Percentiles rank a stretch among this genome's conserved stretches.
phyloP scores from a whole-genome alignment of 2,888 invertebrate species.

The Tetranychus truncatus region DNA sequence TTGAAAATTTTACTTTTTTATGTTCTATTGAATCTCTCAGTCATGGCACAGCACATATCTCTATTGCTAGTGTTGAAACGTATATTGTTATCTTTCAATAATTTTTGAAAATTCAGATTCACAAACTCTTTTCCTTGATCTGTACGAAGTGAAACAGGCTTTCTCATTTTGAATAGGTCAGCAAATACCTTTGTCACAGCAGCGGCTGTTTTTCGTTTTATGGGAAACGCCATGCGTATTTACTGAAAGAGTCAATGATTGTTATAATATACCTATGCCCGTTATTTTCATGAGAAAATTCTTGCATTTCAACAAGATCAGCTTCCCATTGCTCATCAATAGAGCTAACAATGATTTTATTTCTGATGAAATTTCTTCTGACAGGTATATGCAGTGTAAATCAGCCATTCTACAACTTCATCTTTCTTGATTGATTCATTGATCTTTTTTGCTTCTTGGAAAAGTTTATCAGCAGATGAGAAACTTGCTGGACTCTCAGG shows the following conservation, averaged over 20 bases:
- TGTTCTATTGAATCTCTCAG: slow-evolving; percentile 31
- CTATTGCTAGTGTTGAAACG: slow-evolving; percentile 28
- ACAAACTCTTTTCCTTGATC: slow-evolving; percentile 27
- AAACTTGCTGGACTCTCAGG: background rate
- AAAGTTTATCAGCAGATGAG: background rate
- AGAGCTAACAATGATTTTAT: slow-evolving; percentile 24
- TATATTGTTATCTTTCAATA: slow-evolving; percentile 23
- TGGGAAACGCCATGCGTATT: slow-evolving; percentile 26
- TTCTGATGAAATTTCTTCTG: slow-evolving; percentile 18
- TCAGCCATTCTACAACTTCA: slow-evolving; percentile 19
- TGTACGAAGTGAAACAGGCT: slow-evolving; percentile 24
- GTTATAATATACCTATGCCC: slow-evolving; percentile 26
- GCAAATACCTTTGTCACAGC: slow-evolving; percentile 23
- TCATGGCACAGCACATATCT: slow-evolving; percentile 29
- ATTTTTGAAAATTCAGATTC: slow-evolving; percentile 22
- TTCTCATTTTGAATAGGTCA: slow-evolving; percentile 15
- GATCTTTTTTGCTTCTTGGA: background rate
- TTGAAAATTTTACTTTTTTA: slow-evolving; percentile 29
- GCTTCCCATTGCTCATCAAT: slow-evolving; percentile 28
- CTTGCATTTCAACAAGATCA: slow-evolving; percentile 26
- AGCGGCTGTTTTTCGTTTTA: slow-evolving; percentile 27
- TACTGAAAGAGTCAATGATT: slow-evolving; percentile 28
- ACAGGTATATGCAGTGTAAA: slow-evolving; percentile 21
- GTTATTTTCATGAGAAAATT: slow-evolving; percentile 23
- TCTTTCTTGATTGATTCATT: background rate